Conservation (phyloP, 30 jellyfish, hydroid and myxozoan species). For the Nemopilema nomurai region DNA sequence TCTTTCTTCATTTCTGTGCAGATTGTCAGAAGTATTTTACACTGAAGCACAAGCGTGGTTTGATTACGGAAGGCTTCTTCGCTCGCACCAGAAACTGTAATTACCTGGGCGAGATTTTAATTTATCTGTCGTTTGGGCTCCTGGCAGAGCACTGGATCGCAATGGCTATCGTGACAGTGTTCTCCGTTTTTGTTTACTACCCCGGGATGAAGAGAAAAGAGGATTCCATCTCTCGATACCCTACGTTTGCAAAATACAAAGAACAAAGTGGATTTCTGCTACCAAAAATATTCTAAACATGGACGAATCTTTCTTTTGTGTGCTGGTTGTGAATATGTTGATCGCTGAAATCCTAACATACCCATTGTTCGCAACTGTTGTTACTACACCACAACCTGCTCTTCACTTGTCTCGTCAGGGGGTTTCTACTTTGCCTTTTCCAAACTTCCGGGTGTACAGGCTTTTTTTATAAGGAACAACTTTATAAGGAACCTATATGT, state of each 20-base stretch:
- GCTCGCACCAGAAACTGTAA: conserved; percentile 64
- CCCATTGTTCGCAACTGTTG: background rate
- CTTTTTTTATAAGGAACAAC: too few relatives aligned
- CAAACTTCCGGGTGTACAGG: too few relatives aligned
- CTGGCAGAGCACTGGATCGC: conserved; percentile 78
- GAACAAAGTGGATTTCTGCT: conserved; percentile 55
- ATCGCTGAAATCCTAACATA: too few relatives aligned
- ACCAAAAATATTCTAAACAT: conserved; percentile 54
- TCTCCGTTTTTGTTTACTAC: conserved; percentile 40
- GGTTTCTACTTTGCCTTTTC: too few relatives aligned
- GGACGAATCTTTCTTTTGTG: background rate
- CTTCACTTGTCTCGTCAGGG: too few relatives aligned
- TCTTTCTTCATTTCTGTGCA: conserved; percentile 67
- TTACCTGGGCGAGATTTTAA: conserved; percentile 76
- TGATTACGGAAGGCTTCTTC: conserved; percentile 78
- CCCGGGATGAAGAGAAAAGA: conserved; percentile 85
- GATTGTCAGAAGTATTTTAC: conserved; percentile 78
- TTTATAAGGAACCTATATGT: too few relatives aligned
- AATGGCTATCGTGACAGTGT: conserved; percentile 18
- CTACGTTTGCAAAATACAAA: conserved; percentile 52
- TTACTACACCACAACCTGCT: too few relatives aligned
- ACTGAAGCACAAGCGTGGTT: conserved; percentile 50
- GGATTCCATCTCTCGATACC: conserved; percentile 64
- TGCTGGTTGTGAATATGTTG: background rate
- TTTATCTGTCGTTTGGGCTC: conserved; percentile 68